Conservation (phyloP, 1,140 invertebrate genomes). For the Tetranychus cinnabarinus region DNA sequence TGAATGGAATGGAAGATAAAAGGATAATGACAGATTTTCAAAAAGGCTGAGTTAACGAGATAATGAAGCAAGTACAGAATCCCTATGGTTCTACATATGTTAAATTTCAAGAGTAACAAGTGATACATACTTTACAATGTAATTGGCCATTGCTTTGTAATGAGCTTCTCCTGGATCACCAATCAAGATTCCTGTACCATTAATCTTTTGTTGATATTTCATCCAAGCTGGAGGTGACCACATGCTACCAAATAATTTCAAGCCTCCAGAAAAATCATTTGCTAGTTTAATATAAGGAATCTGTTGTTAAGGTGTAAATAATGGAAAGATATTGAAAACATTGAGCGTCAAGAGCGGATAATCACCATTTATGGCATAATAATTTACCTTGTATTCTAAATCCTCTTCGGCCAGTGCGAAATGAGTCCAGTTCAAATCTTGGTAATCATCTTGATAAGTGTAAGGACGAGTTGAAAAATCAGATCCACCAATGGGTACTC, state of each 20-base stretch:
- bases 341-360: background rate
- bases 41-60: background rate
- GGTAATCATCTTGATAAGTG: constrained; percentile 36
- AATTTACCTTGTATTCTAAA: constrained; percentile 31
- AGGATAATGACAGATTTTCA: background rate
- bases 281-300: background rate
- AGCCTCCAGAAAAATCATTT: constrained; percentile 11
- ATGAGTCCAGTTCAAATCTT: constrained; percentile 35
- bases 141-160: constrained; percentile 52
- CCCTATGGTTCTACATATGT: background rate
- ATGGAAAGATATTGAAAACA: background rate
- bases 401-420: constrained; percentile 42
- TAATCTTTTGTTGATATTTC: constrained; percentile 47
- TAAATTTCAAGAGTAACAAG: too few relatives aligned
- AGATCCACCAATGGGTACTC: constrained; percentile 52
- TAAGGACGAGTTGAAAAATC: constrained; percentile 49
- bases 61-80: too few relatives aligned
- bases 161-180: constrained; percentile 34
- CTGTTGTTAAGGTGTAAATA: background rate
- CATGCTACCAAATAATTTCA: constrained; percentile 34
- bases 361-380: background rate
- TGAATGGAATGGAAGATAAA: background rate
- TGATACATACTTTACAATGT: constrained; percentile 32
- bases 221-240: constrained; percentile 79
- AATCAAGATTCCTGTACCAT: constrained; percentile 25